Base-by-base conservation (phyloP, 30 jellyfish, hydroid and myxozoan genomes). In the Pseudorhiza aurosa region DNA sequence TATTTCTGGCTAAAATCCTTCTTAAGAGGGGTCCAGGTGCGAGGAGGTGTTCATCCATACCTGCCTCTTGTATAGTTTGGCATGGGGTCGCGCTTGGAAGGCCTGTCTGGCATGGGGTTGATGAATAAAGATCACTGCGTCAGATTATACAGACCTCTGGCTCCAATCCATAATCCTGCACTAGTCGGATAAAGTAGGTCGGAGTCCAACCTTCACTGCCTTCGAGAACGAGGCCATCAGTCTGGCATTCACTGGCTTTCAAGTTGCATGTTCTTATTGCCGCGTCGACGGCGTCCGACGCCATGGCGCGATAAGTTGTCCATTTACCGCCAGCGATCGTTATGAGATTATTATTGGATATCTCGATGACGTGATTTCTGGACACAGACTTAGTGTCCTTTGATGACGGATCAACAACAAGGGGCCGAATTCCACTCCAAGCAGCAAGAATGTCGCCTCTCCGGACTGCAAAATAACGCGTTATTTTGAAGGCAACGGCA, bases 351-450 rank as follows among this genome's bases (percentile, higher is more conserved):
- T 76, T 85, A 4, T 75, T 95, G 58, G 90, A 73, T 15, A 88
- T 88, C 36, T 88, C 94, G 53, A 89, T 87, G 68, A 95, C 96
- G 57, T 95, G 99, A 62, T 85, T 89, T 12, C 99, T 72, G 5
- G 97, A 95, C 7, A 95, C 58, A 1, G 99, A 88, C 69, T 90
- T 89, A 4, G 99, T 95, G 67, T 88, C 97, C 21, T 85, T 51
- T 0, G 96, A 77, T 17, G 96, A 75, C 35, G 97, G 97, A 69
- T 95, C 99, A 0, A 73, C 56, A 21, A 95, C 97, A 3, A 95
- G 78, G 8, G 99, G 99, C 21, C 99, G 98, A n/a, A 95, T 84
- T n/a, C 99, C 99, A 53, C 97, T 83, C 99, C 99, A 95, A 10
- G 97, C 96, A 4, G 97, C 92, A 24, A 86, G 70, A 12, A 95